Base-by-base conservation (phyloP, 2,888 invertebrate genomes). In the Asteroscopus sphinx region DNA sequence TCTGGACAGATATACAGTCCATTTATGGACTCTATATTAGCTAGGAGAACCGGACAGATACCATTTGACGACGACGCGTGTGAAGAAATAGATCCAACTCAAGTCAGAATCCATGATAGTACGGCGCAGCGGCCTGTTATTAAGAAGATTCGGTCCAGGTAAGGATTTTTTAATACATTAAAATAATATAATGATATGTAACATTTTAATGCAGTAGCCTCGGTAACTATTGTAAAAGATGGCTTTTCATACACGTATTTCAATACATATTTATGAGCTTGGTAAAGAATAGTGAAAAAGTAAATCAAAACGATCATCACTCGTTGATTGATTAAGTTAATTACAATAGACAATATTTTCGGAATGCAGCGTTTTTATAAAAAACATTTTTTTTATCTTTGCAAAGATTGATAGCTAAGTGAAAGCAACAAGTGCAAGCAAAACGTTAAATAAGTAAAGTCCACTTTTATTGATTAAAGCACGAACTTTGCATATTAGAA, bases 71-170 rank as follows among this genome's bases (percentile, higher is more conserved):
- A 94, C 57, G 93, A 92, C 32, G 95, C 95, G 70, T 96, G 96
- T 77, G 96, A 96, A 82, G 97, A 97, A 90, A 96, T 97, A 77
- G 96, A 97, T 83, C 96, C 97, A 7, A 95, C 95, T 44, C 96
- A 97, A 94, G 97, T 97, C 73, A 96, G 96, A 79, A 96, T 97
- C 76, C 97, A 97, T 81, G 97, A 97, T 84, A 96, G 96, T 83
- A 96, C 96, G 1, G 95, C 97, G 28, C 96, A 97, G 86, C 94
- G 95, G 80, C 96, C 96, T 36, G 95, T 96, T 77, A 96, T 96
- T 81, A 96, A 96, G 83, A 95, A 95, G 79, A 90, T 95, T 73
- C 83, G 88, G 47, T 88, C 95, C 86, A 95, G 95, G 96, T 95
- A 88, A 91, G 87, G 79, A 12, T 41, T 57, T 66, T 52, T 55